Base-by-base conservation (phyloP, 2,113 vertebrate genomes). In the Trachemys scripta region DNA sequence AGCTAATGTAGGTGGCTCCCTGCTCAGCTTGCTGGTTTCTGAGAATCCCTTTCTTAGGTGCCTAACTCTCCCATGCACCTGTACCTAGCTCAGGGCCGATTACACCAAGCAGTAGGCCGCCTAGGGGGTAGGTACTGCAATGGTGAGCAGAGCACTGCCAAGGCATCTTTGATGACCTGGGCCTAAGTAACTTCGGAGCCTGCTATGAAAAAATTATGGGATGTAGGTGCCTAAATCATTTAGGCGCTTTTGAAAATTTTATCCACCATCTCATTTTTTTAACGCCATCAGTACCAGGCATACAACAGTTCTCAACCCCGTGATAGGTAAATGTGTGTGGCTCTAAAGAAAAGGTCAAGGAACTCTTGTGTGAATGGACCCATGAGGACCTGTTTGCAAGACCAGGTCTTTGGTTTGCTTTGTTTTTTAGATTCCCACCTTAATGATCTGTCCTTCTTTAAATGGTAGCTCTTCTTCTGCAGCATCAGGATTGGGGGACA, bases 401-500 rank as follows among this genome's bases (percentile, higher is more conserved):
- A 31, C 0, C 2, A 22, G 8, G 29, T 2, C 29, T 31, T 59
- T 89, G 0, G 0, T 29, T 29, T 4, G 29, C 65, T 65, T 14
- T 54, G 38, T 22, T 0, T 35, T 62, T 12, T 45, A 25, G 49
- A 1, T 19, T 10, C 94, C 76, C 96, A 99, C 99, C 99, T 99
- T 99, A 94, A 99, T 99, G 95, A 99, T 98, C 98, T 99, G 99
- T 31, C 99, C 99, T 91, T 99, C 99, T 92, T 99, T 99, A 84
- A 99, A 99, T 1, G 99, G 99, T 90, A 99, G 98, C 97, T 99
- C 99, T 93, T 99, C 99, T 42, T 99, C 99, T 0, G 99, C 99
- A 17, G 99, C 99, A 8, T 99, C 99, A 0, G 99, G 99, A 95
- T 99, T 99, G 0, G 99, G 99, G 92, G 99, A 99, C 99, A 99